Evolutionary conservation across 2,888 invertebrate species (phyloP).

Genomic region (Seira sanloemensis): DNA sequence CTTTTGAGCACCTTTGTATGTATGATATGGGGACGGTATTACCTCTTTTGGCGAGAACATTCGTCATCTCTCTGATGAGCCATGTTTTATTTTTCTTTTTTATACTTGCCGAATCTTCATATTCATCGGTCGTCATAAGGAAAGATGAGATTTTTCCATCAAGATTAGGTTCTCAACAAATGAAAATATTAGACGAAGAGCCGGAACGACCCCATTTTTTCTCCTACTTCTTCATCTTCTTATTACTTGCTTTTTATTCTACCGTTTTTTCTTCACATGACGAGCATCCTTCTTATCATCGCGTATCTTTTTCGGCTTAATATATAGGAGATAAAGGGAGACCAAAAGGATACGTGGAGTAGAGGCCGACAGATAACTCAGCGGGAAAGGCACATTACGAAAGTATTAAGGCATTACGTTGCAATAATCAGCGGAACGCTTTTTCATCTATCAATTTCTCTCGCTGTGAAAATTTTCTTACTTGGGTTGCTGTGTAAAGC

Average conservation of each 20-base stretch:
- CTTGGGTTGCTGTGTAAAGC: not conserved
- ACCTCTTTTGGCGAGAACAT: too few relatives aligned
- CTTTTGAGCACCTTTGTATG: too few relatives aligned
- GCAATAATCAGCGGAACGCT: constrained; percentile 60
- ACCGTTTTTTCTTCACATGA: not conserved
- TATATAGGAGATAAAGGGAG: not conserved
- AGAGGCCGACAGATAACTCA: constrained; percentile 41
- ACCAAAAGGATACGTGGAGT: not conserved
- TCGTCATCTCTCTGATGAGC: not conserved
- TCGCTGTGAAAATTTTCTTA: constrained; percentile 1
- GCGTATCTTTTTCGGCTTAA: not conserved
- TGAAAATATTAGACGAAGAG: constrained; percentile 57
- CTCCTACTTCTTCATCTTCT: constrained; percentile 25
- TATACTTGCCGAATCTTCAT: constrained; percentile 36
- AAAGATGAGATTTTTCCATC: constrained; percentile 54
- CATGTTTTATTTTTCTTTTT: constrained; percentile 10
- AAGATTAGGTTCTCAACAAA: constrained; percentile 63
- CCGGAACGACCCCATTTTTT: constrained; percentile 55
- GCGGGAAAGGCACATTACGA: constrained; percentile 70
- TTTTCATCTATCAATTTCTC: constrained; percentile 6
- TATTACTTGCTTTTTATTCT: constrained; percentile 41
- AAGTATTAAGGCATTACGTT: constrained; percentile 71
- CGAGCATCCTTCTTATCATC: constrained; percentile 21
- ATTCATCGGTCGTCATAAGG: constrained; percentile 44
- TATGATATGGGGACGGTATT: too few relatives aligned